Evolutionary conservation across 1,140 invertebrate species (phyloP).

Genomic region (Neodiprion pinetum): DNA sequence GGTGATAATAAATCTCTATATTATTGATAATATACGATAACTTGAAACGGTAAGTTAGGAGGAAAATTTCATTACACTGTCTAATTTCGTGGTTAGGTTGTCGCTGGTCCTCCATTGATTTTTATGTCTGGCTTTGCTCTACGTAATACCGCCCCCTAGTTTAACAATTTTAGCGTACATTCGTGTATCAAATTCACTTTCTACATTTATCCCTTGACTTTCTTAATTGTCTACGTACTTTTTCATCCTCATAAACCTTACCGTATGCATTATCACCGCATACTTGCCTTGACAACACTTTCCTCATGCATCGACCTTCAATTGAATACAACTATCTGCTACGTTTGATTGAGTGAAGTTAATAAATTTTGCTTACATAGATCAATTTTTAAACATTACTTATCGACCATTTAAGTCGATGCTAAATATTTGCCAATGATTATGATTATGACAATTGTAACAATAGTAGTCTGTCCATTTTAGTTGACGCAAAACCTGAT

Average conservation of each 20-base stretch:
- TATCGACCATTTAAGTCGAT: no score
- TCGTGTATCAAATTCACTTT: no score
- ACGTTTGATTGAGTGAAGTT: no score
- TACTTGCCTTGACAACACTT: background rate
- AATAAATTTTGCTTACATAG: no score
- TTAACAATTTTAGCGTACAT: no score
- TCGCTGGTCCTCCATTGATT: conserved; percentile 1
- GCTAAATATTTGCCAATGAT: no score
- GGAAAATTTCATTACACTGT: background rate
- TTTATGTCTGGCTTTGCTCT: background rate
- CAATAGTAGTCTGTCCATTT: background rate
- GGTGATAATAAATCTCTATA: background rate
- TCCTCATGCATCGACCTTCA: background rate
- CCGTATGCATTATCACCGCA: background rate
- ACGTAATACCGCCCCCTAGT: background rate
- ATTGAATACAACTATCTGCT: no score
- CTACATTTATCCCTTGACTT: no score
- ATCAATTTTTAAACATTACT: background rate
- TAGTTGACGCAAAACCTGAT: background rate
- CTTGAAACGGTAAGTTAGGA: background rate
- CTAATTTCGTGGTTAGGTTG: conserved; percentile 3
- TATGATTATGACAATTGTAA: background rate
- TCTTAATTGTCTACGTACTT: no score
- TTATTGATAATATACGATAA: background rate
- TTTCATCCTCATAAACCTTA: no score